These are phyloP conservation scores for Pipistrellus kuhlii DNA, from an alignment of 2,797 vertebrate species.

Conservation along the genomic window DNA sequence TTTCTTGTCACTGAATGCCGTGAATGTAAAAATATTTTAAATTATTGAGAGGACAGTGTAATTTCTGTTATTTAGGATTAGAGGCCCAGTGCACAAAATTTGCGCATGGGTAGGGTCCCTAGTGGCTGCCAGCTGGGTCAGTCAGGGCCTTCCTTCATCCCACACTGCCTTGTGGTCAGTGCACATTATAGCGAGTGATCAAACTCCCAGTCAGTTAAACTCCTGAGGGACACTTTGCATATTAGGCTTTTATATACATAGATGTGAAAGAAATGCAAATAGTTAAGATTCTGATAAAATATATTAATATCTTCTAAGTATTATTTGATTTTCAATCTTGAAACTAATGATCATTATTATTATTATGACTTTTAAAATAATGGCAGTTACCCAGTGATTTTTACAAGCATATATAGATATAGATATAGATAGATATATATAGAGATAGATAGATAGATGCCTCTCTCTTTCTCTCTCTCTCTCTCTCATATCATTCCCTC, in stretches of 20 bases:
- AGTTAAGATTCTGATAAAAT: slow-evolving; percentile 47
- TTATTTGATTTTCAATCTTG: slow-evolving; percentile 15
- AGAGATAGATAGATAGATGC: no score
- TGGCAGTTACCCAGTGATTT: slow-evolving; percentile 40
- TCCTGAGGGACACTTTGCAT: no score
- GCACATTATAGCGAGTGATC: no score
- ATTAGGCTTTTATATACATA: no score
- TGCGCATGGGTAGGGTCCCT: no score
- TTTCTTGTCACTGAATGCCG: slow-evolving; percentile 27
- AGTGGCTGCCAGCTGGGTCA: no score
- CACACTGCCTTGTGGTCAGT: no score
- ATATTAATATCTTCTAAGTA: background rate
- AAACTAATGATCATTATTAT: slow-evolving; percentile 25
- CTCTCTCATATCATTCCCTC: no score
- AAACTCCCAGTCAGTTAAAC: no score
- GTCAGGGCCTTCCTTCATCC: no score
- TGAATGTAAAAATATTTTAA: slow-evolving; percentile 46
- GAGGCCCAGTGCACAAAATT: no score
- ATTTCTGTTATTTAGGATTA: slow-evolving; percentile 50
- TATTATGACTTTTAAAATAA: slow-evolving; percentile 43
- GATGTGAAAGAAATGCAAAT: slow-evolving; percentile 35
- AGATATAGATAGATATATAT: background rate
- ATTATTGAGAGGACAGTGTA: background rate
- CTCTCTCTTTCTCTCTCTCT: no score
- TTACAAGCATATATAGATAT: background rate